These are phyloP conservation scores for Phymorhynchus buccinoides DNA, from an alignment of 1,140 invertebrate genomes.

Conservation along the genomic window DNA sequence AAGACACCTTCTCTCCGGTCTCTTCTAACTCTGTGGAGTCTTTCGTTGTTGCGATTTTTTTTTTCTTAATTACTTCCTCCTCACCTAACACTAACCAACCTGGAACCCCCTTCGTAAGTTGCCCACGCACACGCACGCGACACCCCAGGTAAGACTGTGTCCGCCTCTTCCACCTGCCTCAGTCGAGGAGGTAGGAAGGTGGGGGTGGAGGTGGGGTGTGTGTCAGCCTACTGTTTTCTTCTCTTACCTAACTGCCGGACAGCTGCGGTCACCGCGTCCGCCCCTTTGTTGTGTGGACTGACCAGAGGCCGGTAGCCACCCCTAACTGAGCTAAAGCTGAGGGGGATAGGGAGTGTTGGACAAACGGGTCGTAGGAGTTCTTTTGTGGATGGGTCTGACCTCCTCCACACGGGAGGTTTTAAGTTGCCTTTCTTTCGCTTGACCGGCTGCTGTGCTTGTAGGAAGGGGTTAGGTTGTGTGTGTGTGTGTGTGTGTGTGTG, in stretches of 20 bases:
- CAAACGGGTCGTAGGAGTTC: neutral
- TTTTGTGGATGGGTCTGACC: neutral
- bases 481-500: neutral
- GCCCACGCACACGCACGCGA: neutral
- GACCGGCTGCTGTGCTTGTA: neutral
- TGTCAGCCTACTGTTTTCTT: neutral
- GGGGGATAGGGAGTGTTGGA: neutral
- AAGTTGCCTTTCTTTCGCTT: constrained; percentile 2
- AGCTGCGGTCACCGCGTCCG: neutral
- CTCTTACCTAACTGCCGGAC: neutral
- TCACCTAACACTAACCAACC: too few species aligned
- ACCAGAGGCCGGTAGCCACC: too few species aligned
- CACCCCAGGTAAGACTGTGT: neutral
- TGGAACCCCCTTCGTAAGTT: too few species aligned
- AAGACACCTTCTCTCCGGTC: too few species aligned
- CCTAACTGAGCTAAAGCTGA: too few species aligned
- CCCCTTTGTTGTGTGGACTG: neutral
- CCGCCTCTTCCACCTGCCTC: neutral
- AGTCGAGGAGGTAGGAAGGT: neutral
- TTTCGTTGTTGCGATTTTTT: too few species aligned
- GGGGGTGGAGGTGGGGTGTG: too few species aligned
- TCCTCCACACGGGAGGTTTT: too few species aligned
- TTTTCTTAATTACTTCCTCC: too few species aligned
- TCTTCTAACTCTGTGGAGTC: too few species aligned
- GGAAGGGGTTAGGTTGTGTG: neutral